phyloP scores from a whole-genome alignment of 2,797 vertebrate species.

The Sebastes hopkinsi region DNA sequence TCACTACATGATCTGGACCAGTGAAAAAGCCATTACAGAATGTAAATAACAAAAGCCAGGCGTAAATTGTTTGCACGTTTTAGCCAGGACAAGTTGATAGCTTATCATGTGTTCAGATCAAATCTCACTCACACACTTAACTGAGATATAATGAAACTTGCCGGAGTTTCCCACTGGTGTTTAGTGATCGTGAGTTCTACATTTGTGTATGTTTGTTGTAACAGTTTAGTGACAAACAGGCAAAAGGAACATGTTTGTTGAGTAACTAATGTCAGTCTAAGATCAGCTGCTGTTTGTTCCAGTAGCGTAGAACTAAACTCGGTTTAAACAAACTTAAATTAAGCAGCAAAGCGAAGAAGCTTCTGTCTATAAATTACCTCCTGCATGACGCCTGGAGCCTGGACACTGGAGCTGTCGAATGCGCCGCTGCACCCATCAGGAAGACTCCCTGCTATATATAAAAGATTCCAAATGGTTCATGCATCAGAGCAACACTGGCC shows the following conservation, averaged over 20 bases:
- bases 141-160: background rate
- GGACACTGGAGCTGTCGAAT: conserved; percentile 60
- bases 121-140: background rate
- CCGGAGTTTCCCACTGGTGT: background rate
- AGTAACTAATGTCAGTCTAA: background rate
- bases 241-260: background rate
- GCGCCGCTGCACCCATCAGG: conserved; percentile 51
- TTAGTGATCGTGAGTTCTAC: background rate
- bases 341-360: conserved; percentile 13
- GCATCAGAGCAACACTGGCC: conserved; percentile 44
- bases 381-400: conserved; percentile 35
- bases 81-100: background rate
- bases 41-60: background rate
- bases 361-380: conserved; percentile 60
- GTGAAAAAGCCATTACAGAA: background rate
- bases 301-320: background rate
- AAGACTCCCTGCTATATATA: conserved; percentile 69
- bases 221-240: background rate
- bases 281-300: conserved; percentile 3
- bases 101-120: background rate
- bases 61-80: background rate
- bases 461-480: conserved; percentile 63
- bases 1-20: background rate
- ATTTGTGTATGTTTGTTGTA: background rate
- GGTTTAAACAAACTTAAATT: conserved; percentile 34